Evolutionary conservation across 2,888 invertebrate species (phyloP), one percentile per base, ranked within the genome.

Genomic region (Tryphoninae sp.): DNA sequence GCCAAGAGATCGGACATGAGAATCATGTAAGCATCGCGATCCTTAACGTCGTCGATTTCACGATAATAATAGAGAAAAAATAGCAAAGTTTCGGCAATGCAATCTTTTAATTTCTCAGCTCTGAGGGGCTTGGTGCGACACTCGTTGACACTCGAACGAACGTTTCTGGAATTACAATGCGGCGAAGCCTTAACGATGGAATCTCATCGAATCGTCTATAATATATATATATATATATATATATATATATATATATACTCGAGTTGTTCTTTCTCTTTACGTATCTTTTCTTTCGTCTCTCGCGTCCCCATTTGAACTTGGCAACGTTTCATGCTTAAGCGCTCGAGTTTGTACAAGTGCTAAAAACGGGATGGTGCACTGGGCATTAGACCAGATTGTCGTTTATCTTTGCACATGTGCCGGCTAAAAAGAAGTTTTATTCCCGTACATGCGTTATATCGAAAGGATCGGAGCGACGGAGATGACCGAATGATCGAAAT

Each of bases 1-100:
- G 92, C 91, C 84, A 93, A 85, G 49, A 93, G 85, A 83, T 92
- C 90, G 42, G 92, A 92, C 92, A 92, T 92, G 74, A 89, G 88
- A 80, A 91, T 91, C 85, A 92, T 87, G 86, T 92, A 92, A 71
- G 85, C 82, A 61, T 89, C 86, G 78, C 88, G 89, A 84, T 92
- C 90, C 67, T 89, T 83, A 26, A 89, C 45, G 55, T 77, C 72
- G 9, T 67, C 87, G 75, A 92, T 87, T 75, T 91, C 90, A 53
- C 90, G 89, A 86, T 91, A 91, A 80, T 89, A 89, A 85, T 91
- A 89, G 82, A 91, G 88, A 86, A 93, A 92, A 84, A 92, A 90
- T 69, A 91, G 85, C 87, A 92, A 88, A 45, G 89, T 89, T 71
- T 92, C 92, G 86, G 89, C 90, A 85, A 93, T 91, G 73, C 86